Percentiles rank a stretch among this genome's conserved stretches.
Conservation (phyloP, 2,888 invertebrate species). For the Harpalus rufipes region DNA sequence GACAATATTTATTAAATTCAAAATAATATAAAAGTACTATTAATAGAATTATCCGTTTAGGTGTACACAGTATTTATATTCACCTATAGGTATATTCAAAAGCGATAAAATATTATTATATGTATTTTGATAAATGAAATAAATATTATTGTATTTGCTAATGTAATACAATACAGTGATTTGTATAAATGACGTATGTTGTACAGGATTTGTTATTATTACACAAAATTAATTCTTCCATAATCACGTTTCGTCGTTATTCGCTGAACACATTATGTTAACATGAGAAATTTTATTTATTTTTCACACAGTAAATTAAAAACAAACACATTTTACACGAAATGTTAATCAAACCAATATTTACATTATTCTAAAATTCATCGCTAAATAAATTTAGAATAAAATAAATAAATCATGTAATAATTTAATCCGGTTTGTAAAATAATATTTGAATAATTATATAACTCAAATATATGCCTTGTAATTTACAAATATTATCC, state of each 20-base stretch:
- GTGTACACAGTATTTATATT: no score
- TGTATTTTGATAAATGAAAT: no score
- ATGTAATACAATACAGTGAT: no score
- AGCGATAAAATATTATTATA: no score
- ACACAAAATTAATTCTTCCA: not conserved
- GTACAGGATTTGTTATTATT: not conserved
- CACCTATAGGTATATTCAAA: no score
- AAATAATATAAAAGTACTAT: no score
- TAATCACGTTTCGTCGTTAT: not conserved
- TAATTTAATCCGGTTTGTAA: not conserved
- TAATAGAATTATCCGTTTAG: no score
- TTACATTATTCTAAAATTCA: not conserved
- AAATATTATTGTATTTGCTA: no score
- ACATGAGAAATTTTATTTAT: not conserved
- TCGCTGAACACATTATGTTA: not conserved
- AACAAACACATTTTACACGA: conserved; percentile 19
- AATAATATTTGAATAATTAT: conserved; percentile 16
- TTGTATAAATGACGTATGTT: not conserved
- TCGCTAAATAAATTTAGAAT: conserved; percentile 4
- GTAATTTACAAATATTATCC: not conserved
- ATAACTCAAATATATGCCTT: not conserved
- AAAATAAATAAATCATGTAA: conserved; percentile 11
- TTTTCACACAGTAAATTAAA: not conserved
- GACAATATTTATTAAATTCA: no score
- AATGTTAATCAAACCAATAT: conserved; percentile 11